Evolutionary conservation across 2,888 invertebrate species (phyloP), one percentile per base, ranked within the genome.

Genomic region (Pseudoips prasinana): DNA sequence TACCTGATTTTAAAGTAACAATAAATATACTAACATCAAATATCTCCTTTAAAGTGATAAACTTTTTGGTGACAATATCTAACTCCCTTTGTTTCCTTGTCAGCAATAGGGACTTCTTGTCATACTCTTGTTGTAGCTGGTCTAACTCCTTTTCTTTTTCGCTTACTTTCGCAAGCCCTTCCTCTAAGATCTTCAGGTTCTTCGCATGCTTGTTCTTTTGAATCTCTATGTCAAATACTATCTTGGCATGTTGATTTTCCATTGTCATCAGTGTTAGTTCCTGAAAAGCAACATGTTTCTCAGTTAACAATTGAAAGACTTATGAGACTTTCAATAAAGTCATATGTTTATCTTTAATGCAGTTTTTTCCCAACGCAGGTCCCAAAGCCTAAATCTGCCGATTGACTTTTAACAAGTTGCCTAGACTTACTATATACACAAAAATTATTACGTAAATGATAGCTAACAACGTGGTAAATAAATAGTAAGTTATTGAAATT

Each of bases 161-260:
- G 25, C 68, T 54, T 26, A 83, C 81, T 35, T 71, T 66, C 1
- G 46, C 58, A 5, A 66, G 39, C 19, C 35, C 71, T 33, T 83
- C 78, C 46, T 91, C 71, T 6, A 81, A 46, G 1, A 68, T 23
- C 0, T 33, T 23, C n/a, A 70, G 68, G 48, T 85, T 85, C 55
- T 59, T 83, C 25, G 52, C 81, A 59, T 69, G 90, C 25, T 56
- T 78, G 47, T 58, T 88, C 38, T 72, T 75, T 36, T 82, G 85
- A 44, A 83, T 87, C 58, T 92, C 93, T 33, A 91, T 90, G 61
- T 92, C 92, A 46, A 87, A 77, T 64, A 90, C 70, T 35, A 90
- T 66, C 45, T 89, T 90, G 0, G 91, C 91, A 50, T 91, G 90
- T 20, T 86, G 79, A 50, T 92, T 92, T 65, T 93, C 92, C 50